Evolutionary conservation across 2,113 vertebrate species (phyloP).

Genomic region (Mormyrus lacerda): DNA sequence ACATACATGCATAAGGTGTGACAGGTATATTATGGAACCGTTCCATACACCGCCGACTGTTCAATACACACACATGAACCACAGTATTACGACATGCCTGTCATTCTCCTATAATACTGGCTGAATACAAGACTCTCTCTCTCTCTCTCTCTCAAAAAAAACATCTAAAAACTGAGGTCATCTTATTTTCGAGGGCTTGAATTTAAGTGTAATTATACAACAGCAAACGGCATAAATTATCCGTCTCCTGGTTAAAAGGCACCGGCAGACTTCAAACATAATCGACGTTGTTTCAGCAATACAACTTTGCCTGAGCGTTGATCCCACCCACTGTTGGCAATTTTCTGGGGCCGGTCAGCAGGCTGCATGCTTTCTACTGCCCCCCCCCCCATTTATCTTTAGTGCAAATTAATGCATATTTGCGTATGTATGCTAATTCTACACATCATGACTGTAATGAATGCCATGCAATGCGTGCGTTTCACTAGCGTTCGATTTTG

Average conservation of each 20-base stretch:
- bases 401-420: background rate
- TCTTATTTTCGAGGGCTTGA: background rate
- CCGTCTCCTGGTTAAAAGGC: background rate
- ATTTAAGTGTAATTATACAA: background rate
- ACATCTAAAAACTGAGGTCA: background rate
- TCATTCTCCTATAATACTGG: background rate
- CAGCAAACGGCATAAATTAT: background rate
- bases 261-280: background rate
- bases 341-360: background rate
- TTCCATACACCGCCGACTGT: background rate
- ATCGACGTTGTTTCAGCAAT: background rate
- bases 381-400: background rate
- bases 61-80: background rate
- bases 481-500: background rate
- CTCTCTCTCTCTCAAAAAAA: background rate
- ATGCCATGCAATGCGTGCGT: background rate
- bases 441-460: background rate
- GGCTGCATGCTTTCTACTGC: background rate
- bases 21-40: background rate
- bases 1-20: background rate
- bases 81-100: background rate
- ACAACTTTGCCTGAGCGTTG: background rate
- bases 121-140: background rate
- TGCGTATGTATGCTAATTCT: background rate
- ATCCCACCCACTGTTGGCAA: background rate